phyloP scores from a whole-genome alignment of 2,888 invertebrate species.

The Melieria omissa region DNA sequence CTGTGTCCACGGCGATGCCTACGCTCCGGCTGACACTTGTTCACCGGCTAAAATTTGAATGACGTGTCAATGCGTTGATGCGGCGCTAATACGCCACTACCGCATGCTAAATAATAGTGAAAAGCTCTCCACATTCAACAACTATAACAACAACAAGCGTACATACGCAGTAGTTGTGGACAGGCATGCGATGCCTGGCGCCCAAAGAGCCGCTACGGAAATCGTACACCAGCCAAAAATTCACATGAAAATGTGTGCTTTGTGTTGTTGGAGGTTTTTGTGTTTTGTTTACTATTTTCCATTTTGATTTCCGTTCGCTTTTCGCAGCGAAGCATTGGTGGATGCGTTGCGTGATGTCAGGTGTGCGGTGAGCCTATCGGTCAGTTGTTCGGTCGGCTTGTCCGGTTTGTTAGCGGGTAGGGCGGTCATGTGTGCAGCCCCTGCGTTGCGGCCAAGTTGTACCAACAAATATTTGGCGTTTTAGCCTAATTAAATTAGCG shows the following conservation, averaged over 20 bases:
- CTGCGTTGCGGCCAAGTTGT: constrained; percentile 1
- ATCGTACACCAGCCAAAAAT: too few relatives aligned
- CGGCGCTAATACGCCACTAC: too few relatives aligned
- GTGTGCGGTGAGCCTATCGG: neutral
- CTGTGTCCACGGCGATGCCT: too few relatives aligned
- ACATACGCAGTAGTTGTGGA: too few relatives aligned
- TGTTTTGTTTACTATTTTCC: neutral
- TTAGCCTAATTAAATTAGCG: constrained; percentile 62
- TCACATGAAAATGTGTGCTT: neutral
- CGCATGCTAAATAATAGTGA: too few relatives aligned
- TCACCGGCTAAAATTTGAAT: too few relatives aligned
- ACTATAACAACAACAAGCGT: too few relatives aligned
- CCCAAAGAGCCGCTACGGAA: too few relatives aligned
- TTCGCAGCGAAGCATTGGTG: neutral
- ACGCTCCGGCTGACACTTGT: too few relatives aligned
- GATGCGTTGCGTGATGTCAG: neutral
- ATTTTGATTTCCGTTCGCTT: neutral
- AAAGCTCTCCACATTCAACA: too few relatives aligned
- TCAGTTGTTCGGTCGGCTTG: neutral
- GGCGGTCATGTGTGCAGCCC: neutral
- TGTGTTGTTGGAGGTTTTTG: neutral
- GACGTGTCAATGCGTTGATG: too few relatives aligned
- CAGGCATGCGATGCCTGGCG: too few relatives aligned
- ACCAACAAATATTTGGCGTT: constrained; percentile 57
- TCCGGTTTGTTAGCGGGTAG: neutral